Evolutionary conservation across 2,888 invertebrate species (phyloP), one percentile per base, ranked within the genome.

Genomic region (Drosophila anomelani): DNA sequence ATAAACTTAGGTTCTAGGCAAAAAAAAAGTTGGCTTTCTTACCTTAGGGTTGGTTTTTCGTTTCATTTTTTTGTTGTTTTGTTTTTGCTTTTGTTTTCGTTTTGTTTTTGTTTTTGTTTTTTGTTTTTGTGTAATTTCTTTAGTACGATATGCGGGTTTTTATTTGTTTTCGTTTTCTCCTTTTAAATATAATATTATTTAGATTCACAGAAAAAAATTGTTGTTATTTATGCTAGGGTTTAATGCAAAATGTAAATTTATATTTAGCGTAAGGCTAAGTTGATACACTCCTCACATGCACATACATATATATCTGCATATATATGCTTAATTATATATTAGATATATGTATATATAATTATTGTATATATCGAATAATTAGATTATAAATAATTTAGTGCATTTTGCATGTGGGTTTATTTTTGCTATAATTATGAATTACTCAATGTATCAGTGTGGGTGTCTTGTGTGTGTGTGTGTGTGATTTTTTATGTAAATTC

Each of bases 361-460:
- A 60, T 64, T 57, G 66, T 78, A 39, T 69, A 60, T 64, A 61
- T 47, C 29, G 43, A 75, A 69, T 79, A 59, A 66, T 69, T 72
- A 56, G 60, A 71, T 85, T 82, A 80, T 81, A 83, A 84, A 83
- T 88, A 86, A 85, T 85, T 88, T 88, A 85, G 88, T 88, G 85
- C 85, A 86, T 80, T 82, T 78, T 76, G 83, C 84, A 67, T 62
- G 51, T 62, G 51, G 34, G 77, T 84, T 71, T 71, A 71, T 77
- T 79, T 81, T 85, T 83, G 81, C 88, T 87, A 87, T 82, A 78
- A 61, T 71, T 62, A 71, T 62, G 69, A 68, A 68, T 71, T 74
- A 74, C 51, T 71, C 74, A 64, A 74, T 74, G 54, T 86, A 62
- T 76, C 77, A 71, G 64, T 77, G 46, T 75, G 46, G 51, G 75